Evolutionary conservation across 2,888 invertebrate genomes (phyloP), one percentile per base, ranked within the genome.

Genomic region (Caenorhabditis sp.): DNA sequence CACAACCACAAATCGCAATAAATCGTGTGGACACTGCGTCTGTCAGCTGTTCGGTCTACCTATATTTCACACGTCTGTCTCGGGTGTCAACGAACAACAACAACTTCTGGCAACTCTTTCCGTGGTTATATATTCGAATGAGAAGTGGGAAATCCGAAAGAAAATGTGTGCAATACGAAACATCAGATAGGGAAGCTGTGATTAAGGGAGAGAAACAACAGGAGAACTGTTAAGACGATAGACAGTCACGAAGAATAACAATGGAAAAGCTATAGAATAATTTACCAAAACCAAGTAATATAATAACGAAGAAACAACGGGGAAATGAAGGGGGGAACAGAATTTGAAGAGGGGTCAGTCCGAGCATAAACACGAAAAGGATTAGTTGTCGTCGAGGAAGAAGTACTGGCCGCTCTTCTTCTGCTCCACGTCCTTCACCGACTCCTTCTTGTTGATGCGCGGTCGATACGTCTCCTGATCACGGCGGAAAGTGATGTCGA

Each of bases 381-480:
- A 39, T 37, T 73, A 78, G 32, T 93, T 95, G 90, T 97, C 96
- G 91, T 99, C 99, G 89, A 99, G 92, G 93, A 99, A 99, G 93
- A 99, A 99, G 91, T 94, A 99, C 91, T 99, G 97, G 72, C 98
- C 98, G 65, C 95, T 93, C 83, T 93, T 93, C 91, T 99, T 99
- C 91, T 99, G 99, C 88, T 99, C 98, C 86, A 94, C 93, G 90
- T 99, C 99, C 93, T 98, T 99, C 17, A 98, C 96, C 43, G 97
- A 98, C 87, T 94, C 93, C 88, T 93, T 92, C 90, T 99, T 99
- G 91, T 99, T 99, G 90, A 99, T 99, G 87, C 99, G 93, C 22
- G 99, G 99, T 88, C 99, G 92, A 91, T 95, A 99, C 91, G 99
- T 99, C 90, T 98, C 98, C 0, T 98, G 97, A 92, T 99, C 99